Base-by-base conservation (phyloP, 1,140 invertebrate genomes). In the Spodoptera litura region DNA sequence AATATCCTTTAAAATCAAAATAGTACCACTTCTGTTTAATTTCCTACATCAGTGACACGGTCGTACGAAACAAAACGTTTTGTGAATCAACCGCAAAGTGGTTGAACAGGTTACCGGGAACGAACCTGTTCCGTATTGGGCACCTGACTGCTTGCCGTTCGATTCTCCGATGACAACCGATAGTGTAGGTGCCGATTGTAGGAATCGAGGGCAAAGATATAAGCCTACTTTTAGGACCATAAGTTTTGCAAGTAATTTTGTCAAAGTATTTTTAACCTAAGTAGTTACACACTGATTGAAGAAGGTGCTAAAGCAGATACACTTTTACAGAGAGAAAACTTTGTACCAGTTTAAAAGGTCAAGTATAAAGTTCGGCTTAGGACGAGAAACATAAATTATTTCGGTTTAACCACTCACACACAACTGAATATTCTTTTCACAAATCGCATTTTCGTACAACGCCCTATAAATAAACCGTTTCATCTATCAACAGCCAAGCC, bases 71-170 rank as follows among this genome's bases (percentile, higher is more conserved):
- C 66, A 52, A 70, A 53, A 53, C 66, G 49, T 53, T 66, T 70
- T 53, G 66, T 70, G 49, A 52, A 70, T 66, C 62, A 66, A 49
- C 62, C 62, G 25, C 25, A 52, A 10, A 70, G 66, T 31, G 49
- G 66, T 53, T 52, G 20, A 9, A 49, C 66, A 70, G 66, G 66
- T 70, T 70, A 25, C 38, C 49, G 20, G 49, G 38, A 44, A 44
- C 58, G 20, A 52, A 70, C 66, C 66, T 70, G 66, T 52, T 52
- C 66, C 15, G 66, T 70, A 70, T 70, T 78, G 44, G 70, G 58
- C 78, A 73, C 78, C 58, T 59, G 78, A 44, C 81, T 52, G 66
- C 78, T 55, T 49, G 44, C 52, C 15, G 52, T 55, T 70, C 49
- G 66, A 49, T 49, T 70, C 66, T 52, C 10, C 11, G 66, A 66